Evolutionary conservation across 2,113 vertebrate genomes (phyloP).

Genomic region (Dipodomys spectabilis): DNA sequence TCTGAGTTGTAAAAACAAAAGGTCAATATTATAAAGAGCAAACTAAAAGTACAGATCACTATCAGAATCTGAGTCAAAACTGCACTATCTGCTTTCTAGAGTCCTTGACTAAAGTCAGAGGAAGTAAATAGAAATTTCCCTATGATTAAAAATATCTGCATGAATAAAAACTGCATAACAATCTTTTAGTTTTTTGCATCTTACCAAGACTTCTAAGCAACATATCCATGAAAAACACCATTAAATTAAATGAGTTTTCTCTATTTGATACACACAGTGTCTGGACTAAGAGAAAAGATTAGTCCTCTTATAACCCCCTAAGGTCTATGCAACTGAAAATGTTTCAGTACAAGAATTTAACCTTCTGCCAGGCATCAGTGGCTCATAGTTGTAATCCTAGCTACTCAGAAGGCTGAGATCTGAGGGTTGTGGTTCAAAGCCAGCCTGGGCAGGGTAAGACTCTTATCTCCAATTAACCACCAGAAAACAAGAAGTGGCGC

Average conservation of each 20-base stretch:
- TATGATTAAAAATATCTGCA: conserved; percentile 65
- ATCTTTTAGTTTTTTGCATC: conserved; percentile 68
- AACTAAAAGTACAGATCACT: conserved; percentile 69
- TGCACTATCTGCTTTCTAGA: conserved; percentile 51
- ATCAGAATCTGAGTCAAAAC: conserved; percentile 55
- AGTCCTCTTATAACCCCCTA: conserved; percentile 53
- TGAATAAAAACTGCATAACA: conserved; percentile 68
- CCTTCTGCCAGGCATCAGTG: not conserved
- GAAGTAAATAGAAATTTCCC: conserved; percentile 66
- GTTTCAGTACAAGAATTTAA: conserved; percentile 48
- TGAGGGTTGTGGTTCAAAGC: too few relatives aligned
- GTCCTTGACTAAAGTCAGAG: conserved; percentile 61
- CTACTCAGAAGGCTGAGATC: too few relatives aligned
- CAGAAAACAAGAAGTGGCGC: too few relatives aligned
- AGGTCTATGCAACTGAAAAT: conserved; percentile 47
- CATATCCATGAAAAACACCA: conserved; percentile 40
- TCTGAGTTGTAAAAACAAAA: conserved; percentile 61
- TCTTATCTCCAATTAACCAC: too few relatives aligned
- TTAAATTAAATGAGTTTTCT: conserved; percentile 53
- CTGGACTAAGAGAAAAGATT: conserved; percentile 41
- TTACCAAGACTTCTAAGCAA: conserved; percentile 61
- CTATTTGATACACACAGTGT: conserved; percentile 26
- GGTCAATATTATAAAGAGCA: conserved; percentile 46
- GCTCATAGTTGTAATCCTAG: too few relatives aligned
- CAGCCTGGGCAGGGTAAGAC: too few relatives aligned